Percentiles rank a stretch among this genome's conserved stretches.
Conservation (phyloP, 2,113 vertebrate genomes). For the Myocastor coypus region DNA sequence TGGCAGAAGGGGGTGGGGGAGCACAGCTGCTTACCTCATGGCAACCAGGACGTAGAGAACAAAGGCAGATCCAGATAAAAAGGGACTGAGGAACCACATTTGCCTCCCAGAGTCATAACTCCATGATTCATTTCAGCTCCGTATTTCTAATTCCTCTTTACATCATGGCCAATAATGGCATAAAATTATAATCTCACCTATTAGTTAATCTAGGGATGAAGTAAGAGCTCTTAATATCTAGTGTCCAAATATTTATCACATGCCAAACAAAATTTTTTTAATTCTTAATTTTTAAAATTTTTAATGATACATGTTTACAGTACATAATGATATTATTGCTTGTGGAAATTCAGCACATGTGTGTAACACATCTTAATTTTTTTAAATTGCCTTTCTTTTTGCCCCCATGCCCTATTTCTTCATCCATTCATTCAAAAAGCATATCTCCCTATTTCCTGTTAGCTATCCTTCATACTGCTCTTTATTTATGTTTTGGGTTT, state of each 20-base stretch:
- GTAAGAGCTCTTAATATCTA: background rate
- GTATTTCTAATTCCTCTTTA: background rate
- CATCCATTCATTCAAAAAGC: background rate
- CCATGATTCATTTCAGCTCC: background rate
- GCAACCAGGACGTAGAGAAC: background rate
- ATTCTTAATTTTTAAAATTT: background rate
- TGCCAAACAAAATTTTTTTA: background rate
- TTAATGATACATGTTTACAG: background rate
- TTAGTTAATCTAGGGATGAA: background rate
- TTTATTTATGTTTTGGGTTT: background rate
- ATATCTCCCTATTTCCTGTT: background rate
- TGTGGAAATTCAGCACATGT: background rate
- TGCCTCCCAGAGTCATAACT: background rate
- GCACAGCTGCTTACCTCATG: background rate
- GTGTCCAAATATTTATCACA: background rate
- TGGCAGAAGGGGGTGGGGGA: too few species aligned
- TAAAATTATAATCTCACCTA: background rate
- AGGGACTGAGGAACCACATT: background rate
- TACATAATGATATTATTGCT: background rate
- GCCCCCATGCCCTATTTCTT: background rate
- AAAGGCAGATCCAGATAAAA: background rate
- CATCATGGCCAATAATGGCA: background rate
- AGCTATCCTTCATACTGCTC: background rate
- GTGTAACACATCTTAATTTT: background rate
- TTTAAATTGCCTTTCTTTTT: background rate